These are phyloP conservation scores for Gymnopithys bicolor DNA, from an alignment of 2,797 vertebrate genomes.

Conservation along the genomic window DNA sequence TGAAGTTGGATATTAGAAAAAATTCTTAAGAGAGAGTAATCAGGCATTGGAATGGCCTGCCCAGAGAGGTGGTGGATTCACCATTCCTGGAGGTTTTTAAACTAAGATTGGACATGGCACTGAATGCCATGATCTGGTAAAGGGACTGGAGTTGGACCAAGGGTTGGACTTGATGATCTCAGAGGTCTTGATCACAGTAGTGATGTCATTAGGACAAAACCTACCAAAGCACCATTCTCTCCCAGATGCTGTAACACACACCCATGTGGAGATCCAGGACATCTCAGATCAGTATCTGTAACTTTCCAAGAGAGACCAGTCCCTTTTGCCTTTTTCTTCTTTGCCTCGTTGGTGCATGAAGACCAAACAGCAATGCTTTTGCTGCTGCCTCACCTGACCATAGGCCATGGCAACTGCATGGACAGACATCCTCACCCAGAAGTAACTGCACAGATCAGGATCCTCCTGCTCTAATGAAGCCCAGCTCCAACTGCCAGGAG, in stretches of 20 bases:
- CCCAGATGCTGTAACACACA: background rate
- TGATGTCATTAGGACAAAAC: background rate
- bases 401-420: background rate
- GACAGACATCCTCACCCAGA: background rate
- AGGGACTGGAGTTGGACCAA: too few relatives aligned
- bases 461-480: background rate
- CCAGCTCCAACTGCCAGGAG: background rate
- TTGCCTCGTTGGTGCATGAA: fast-evolving
- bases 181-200: background rate
- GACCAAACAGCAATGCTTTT: background rate
- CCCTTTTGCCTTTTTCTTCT: background rate
- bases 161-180: too few relatives aligned
- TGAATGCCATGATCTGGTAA: too few relatives aligned
- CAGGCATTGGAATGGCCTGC: too few relatives aligned
- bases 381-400: background rate
- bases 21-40: too few relatives aligned
- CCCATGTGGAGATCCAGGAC: fast-evolving
- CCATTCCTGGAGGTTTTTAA: too few relatives aligned
- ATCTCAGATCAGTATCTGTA: background rate
- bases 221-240: background rate
- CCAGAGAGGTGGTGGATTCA: too few relatives aligned
- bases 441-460: background rate
- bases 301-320: background rate
- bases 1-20: too few relatives aligned
- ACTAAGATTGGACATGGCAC: too few relatives aligned